phyloP scores from a whole-genome alignment of 2,113 vertebrate genomes.

The Amia ocellicauda region DNA sequence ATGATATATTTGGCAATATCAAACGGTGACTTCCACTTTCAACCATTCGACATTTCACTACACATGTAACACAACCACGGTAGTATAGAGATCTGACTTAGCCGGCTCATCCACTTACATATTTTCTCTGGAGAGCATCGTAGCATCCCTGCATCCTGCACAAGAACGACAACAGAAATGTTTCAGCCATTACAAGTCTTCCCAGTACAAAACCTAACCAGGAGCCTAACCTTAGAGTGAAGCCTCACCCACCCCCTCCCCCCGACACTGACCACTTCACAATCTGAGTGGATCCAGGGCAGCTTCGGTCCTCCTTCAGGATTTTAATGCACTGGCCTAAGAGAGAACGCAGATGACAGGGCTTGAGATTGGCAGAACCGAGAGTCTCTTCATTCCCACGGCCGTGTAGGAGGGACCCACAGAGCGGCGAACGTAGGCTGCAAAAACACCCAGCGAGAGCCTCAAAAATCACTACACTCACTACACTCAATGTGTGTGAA shows the following conservation, averaged over 20 bases:
- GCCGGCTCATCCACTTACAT: conserved; percentile 87
- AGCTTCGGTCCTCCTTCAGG: conserved; percentile 79
- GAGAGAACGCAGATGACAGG: conserved; percentile 28
- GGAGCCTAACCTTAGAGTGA: too few species aligned
- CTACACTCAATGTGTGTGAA: too few species aligned
- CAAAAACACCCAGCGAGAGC: too few species aligned
- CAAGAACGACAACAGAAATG: conserved; percentile 13
- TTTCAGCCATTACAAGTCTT: neutral
- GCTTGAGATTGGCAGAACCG: neutral
- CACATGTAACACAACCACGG: too few species aligned
- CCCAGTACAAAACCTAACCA: too few species aligned
- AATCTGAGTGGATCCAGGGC: conserved; percentile 81
- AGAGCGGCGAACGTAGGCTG: too few species aligned
- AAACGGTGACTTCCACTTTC: too few species aligned
- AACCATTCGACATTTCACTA: too few species aligned
- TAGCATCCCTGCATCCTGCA: conserved; percentile 92
- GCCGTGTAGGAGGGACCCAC: too few species aligned
- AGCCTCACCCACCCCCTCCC: neutral
- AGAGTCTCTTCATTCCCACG: neutral
- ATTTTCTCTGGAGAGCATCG: conserved; percentile 92
- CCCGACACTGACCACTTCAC: conserved; percentile 77
- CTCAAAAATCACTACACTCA: too few species aligned
- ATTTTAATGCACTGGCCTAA: conserved; percentile 88
- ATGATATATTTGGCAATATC: too few species aligned
- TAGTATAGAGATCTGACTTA: too few species aligned